Evolutionary conservation across 2,797 vertebrate species (phyloP).

Genomic region (Lithobates sylvaticus): DNA sequence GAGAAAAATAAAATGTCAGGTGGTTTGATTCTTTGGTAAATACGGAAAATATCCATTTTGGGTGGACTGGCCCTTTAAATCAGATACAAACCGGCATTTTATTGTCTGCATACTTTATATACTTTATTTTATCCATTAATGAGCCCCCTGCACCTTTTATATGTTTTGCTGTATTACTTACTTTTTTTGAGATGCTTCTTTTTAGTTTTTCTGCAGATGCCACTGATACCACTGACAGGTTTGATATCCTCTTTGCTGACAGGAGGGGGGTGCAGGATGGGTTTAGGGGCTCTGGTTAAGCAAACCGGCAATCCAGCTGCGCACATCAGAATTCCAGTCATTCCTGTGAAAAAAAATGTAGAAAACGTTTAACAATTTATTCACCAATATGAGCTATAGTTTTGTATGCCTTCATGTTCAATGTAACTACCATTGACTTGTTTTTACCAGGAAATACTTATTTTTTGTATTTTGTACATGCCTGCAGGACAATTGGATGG

Average conservation of each 20-base stretch:
- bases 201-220: slow-evolving; percentile 95
- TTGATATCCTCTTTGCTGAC: slow-evolving; percentile 96
- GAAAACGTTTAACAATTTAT: neutral
- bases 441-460: no score
- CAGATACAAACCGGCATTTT: no score
- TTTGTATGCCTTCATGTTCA: neutral
- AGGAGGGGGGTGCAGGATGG: slow-evolving; percentile 92
- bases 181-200: slow-evolving; percentile 95
- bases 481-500: no score
- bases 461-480: no score
- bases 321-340: slow-evolving; percentile 96
- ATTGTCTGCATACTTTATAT: no score
- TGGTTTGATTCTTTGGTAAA: neutral
- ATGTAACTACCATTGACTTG: neutral
- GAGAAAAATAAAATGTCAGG: no score
- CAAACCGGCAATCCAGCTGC: slow-evolving; percentile 94
- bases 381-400: neutral
- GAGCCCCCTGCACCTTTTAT: neutral
- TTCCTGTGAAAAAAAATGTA: slow-evolving; percentile 77
- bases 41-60: neutral
- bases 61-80: neutral
- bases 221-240: slow-evolving; percentile 89
- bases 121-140: neutral
- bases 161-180: slow-evolving; percentile 67
- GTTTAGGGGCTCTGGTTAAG: slow-evolving; percentile 93